Conservation (phyloP, 2,797 vertebrate genomes). For the Botia almorhae region DNA sequence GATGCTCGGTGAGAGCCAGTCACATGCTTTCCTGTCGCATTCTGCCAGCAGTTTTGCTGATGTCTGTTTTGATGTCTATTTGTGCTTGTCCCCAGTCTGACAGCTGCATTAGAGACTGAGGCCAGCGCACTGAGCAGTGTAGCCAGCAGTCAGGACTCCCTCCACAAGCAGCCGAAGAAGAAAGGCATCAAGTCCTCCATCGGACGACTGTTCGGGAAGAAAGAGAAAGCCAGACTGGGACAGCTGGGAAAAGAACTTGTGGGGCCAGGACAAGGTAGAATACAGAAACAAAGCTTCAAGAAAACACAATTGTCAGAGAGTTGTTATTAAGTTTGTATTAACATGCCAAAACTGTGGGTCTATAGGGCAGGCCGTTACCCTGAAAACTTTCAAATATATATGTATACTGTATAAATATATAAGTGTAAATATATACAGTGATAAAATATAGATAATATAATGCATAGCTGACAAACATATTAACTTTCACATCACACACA, state of each 20-base stretch:
- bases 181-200: conserved; percentile 99
- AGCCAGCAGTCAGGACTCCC: conserved; percentile 95
- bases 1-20: conserved; percentile 82
- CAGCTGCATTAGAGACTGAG: conserved; percentile 89
- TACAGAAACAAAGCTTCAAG: neutral
- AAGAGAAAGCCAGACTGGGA: conserved; percentile 93
- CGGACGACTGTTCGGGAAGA: conserved; percentile 98
- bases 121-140: conserved; percentile 90
- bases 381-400: no score
- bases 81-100: conserved; percentile 77
- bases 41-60: neutral
- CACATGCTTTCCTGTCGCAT: neutral
- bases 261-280: conserved; percentile 68
- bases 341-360: no score
- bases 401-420: no score
- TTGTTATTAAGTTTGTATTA: no score
- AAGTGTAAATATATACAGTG: no score
- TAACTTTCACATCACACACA: no score
- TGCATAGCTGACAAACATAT: no score
- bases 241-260: conserved; percentile 92
- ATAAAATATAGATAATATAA: no score
- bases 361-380: no score
- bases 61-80: conserved; percentile 11
- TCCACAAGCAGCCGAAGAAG: conserved; percentile 98
- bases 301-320: neutral